Percentiles rank a stretch among this genome's conserved stretches.
phyloP scores from a whole-genome alignment of 1,140 invertebrate genomes.

The Drosophila pachea region DNA sequence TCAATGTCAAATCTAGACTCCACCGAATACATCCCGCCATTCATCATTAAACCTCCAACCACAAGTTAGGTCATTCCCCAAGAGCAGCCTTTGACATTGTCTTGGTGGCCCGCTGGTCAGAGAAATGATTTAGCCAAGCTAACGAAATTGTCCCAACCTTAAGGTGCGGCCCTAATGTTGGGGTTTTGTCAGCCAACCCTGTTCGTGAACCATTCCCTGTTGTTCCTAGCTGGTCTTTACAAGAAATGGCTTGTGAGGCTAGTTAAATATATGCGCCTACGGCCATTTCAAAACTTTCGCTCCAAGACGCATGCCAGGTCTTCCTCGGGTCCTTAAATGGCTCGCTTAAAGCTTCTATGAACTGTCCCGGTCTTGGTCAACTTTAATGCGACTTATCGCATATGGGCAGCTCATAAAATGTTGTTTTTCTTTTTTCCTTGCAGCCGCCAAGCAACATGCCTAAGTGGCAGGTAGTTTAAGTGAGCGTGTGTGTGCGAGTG shows the following conservation, averaged over 20 bases:
- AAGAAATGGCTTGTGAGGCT: constrained; percentile 65
- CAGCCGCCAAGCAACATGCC: constrained; percentile 28
- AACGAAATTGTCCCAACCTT: constrained; percentile 38
- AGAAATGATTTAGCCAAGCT: constrained; percentile 17
- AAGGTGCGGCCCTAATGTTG: constrained; percentile 55
- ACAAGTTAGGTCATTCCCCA: constrained; percentile 27
- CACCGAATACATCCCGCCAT: constrained; percentile 58
- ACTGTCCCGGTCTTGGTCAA: constrained; percentile 31
- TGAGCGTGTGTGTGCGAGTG: constrained; percentile 22
- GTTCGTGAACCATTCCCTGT: constrained; percentile 29
- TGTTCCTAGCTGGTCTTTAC: constrained; percentile 22
- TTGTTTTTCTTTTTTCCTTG: constrained; percentile 34
- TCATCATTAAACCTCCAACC: constrained; percentile 64
- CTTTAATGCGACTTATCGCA: constrained; percentile 60
- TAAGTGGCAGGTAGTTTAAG: constrained; percentile 35
- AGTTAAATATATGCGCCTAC: constrained; percentile 73
- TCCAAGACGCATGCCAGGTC: background rate
- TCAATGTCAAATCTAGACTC: constrained; percentile 69
- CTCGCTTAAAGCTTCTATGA: constrained; percentile 29
- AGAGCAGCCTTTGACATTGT: constrained; percentile 49
- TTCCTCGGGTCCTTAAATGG: constrained; percentile 38
- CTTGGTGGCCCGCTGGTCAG: constrained; percentile 26
- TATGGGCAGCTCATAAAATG: constrained; percentile 51
- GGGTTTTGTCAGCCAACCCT: constrained; percentile 37
- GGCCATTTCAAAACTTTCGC: constrained; percentile 60